Percentiles rank a stretch among this genome's conserved stretches.
phyloP scores from a whole-genome alignment of 2,113 vertebrate genomes.

The Struthidea cinerea region DNA sequence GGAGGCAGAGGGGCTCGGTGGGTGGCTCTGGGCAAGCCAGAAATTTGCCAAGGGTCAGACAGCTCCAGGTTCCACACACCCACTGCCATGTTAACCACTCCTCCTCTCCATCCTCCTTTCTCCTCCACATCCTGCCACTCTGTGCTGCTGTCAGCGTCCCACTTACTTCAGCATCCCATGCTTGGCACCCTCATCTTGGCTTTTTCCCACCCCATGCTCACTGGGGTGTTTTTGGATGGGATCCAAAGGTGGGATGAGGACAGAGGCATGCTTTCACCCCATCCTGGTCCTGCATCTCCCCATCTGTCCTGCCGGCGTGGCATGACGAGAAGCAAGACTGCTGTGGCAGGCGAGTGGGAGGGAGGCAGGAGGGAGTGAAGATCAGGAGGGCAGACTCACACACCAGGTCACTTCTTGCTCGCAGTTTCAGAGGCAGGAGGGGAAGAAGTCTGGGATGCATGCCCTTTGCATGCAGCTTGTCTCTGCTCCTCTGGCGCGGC shows the following conservation, averaged over 20 bases:
- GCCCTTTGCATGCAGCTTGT: neutral
- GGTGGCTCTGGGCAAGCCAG: conserved; percentile 34
- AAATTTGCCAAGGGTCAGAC: conserved; percentile 12
- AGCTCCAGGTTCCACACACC: conserved; percentile 22
- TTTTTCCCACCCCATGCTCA: neutral
- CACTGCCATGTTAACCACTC: neutral
- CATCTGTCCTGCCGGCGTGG: neutral
- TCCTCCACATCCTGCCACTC: neutral
- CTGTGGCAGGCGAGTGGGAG: fast-evolving
- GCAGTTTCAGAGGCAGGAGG: neutral
- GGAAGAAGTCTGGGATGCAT: neutral
- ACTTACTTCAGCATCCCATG: neutral
- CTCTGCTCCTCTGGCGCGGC: fast-evolving
- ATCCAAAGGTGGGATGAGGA: neutral
- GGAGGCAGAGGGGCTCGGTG: conserved; percentile 57
- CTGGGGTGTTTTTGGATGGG: neutral
- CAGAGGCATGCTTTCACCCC: neutral
- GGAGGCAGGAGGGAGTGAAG: neutral
- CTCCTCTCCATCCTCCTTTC: neutral
- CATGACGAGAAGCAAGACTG: neutral
- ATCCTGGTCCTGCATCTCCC: neutral
- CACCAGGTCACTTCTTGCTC: fast-evolving
- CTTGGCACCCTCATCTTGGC: neutral
- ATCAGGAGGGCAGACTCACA: neutral
- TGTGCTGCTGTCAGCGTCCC: neutral